Evolutionary conservation across 2,888 invertebrate genomes (phyloP).

Genomic region (Agapostemon virescens): DNA sequence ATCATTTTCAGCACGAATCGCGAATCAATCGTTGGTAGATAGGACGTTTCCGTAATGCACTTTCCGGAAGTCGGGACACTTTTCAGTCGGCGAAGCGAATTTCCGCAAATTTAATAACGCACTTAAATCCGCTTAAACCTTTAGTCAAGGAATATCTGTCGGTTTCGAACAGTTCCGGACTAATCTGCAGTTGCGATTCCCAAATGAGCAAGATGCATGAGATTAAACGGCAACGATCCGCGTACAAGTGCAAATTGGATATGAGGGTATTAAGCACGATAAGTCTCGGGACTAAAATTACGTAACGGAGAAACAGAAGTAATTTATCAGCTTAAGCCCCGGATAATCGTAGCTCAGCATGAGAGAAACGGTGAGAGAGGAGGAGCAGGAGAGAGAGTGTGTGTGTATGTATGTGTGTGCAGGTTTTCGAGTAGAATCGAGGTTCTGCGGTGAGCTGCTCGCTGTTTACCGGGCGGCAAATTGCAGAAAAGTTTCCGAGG

Average conservation of each 20-base stretch:
- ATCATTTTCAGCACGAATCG: too few species aligned
- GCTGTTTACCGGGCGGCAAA: background rate
- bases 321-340: background rate
- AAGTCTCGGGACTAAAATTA: background rate
- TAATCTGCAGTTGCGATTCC: background rate
- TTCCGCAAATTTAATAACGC: background rate
- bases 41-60: background rate
- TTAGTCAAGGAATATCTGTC: background rate
- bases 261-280: background rate
- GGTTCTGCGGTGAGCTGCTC: background rate
- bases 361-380: background rate
- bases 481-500: background rate
- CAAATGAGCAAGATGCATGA: background rate
- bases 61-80: background rate
- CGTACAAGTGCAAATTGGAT: background rate
- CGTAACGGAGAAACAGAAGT: constrained; percentile 9
- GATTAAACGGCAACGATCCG: background rate
- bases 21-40: background rate
- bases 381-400: background rate
- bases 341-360: background rate
- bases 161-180: background rate
- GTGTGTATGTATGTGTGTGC: background rate
- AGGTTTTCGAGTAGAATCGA: constrained; percentile 6
- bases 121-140: background rate
- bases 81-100: background rate